phyloP scores from a whole-genome alignment of 2,888 invertebrate genomes.

The Dugesia japonica region DNA sequence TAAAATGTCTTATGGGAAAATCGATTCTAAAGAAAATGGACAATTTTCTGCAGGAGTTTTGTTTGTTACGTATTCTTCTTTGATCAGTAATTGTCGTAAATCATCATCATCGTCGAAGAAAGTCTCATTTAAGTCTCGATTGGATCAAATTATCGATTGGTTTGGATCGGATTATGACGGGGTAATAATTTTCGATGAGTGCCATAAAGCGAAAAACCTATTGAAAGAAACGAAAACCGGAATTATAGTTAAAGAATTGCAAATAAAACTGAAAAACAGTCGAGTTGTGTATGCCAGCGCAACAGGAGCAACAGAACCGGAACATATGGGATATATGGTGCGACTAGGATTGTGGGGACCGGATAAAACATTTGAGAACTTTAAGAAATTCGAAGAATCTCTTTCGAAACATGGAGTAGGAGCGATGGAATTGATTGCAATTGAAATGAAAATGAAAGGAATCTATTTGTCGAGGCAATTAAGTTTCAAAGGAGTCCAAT shows the following conservation, averaged over 20 bases:
- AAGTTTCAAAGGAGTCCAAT: constrained; percentile 89
- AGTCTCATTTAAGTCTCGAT: constrained; percentile 50
- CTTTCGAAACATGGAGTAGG: constrained; percentile 93
- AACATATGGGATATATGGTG: constrained; percentile 99
- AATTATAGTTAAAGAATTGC: constrained; percentile 74
- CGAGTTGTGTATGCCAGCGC: constrained; percentile 48
- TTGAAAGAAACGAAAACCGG: constrained; percentile 95
- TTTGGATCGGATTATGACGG: constrained; percentile 84
- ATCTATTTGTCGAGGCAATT: constrained; percentile 96
- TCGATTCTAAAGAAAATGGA: constrained; percentile 76
- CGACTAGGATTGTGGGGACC: constrained; percentile 91
- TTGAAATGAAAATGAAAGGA: constrained; percentile 97
- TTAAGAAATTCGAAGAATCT: constrained; percentile 81
- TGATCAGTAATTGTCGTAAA: constrained; percentile 71
- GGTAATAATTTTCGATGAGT: constrained; percentile 87
- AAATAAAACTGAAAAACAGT: constrained; percentile 77
- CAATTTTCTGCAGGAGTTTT: constrained; percentile 83
- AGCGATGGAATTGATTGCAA: constrained; percentile 97
- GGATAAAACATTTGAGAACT: constrained; percentile 82
- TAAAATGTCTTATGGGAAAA: constrained; percentile 67
- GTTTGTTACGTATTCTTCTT: constrained; percentile 89
- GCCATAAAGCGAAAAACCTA: constrained; percentile 94
- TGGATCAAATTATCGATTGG: constrained; percentile 93
- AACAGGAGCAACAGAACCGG: constrained; percentile 74
- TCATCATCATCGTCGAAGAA: constrained; percentile 61